Base-by-base conservation (phyloP, 2,113 vertebrate genomes). In the Dicrurus megarhynchus region DNA sequence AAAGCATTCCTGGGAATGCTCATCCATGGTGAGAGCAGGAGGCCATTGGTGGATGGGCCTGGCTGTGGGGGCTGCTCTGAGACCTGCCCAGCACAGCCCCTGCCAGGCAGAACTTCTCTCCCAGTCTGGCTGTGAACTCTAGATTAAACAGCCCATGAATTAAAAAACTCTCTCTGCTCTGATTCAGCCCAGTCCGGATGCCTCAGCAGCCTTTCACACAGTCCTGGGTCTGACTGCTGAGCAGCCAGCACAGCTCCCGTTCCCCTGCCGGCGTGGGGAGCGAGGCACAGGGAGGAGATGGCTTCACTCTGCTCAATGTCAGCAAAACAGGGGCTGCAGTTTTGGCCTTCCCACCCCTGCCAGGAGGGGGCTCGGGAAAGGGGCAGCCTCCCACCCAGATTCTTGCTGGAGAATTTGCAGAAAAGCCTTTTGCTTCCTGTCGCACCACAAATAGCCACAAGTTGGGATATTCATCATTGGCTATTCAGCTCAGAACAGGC, bases 121-220 rank as follows among this genome's bases (percentile, higher is more conserved):
- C 1, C 1, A 6, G 2, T 1, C 9, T 3, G 33, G 14, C 81
- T 13, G 20, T 0, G 2, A 8, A 5, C 63, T 73, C 26, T 1
- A 2, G 21, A 49, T 30, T 5, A 16, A 57, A 14, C 44, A 44
- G 37, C 44, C 41, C 13, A 0, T 2, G 19, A 15, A 9, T 26
- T 44, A 3, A 18, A 26, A 8, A 28, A 1, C 21, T 11, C 49
- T 22, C 33, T 35, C 16, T 18, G 1, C 11, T 46, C 55, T 16
- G 26, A 3, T 24, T 1, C 8, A 11, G 27, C 1, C 0, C 67
- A 11, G 52, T 0, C 16, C 67, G 20, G n/a, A 8, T 0, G 3
- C 17, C 69, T 7, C 61, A 7, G 30, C 1, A 4, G 42, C 46
- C 41, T 37, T 28, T n/a, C 49, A 6, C 1, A 0, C 1, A 11